Evolutionary conservation across 2,888 invertebrate genomes (phyloP).

Genomic region (Podabrus alpinus): DNA sequence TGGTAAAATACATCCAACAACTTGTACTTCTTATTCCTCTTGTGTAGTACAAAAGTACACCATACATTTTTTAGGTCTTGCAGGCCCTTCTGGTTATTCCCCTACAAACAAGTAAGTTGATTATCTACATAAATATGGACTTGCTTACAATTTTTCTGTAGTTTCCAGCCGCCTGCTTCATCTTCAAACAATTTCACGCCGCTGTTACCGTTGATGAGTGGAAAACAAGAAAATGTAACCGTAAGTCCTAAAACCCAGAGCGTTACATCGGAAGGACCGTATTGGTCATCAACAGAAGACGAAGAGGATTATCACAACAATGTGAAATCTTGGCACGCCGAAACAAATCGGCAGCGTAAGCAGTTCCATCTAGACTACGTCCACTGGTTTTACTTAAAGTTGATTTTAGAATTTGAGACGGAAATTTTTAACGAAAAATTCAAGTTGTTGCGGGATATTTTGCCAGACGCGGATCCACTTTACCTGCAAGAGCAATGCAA

Average conservation of each 20-base stretch:
- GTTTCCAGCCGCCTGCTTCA: not conserved
- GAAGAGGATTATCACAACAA: not conserved
- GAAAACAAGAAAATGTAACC: not conserved
- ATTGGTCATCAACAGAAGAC: not conserved
- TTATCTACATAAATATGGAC: not conserved
- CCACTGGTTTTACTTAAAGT: not conserved
- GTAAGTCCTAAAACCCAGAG: not conserved
- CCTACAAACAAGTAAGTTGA: slow-evolving; percentile 1
- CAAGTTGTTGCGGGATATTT: not conserved
- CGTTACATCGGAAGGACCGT: not conserved
- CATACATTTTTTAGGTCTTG: not conserved
- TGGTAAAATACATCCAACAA: too few relatives aligned
- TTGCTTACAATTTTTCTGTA: not conserved
- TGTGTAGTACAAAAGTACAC: too few relatives aligned
- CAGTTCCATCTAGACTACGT: not conserved
- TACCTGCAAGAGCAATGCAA: not conserved
- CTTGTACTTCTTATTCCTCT: too few relatives aligned
- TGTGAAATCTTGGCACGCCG: not conserved
- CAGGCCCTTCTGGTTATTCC: not conserved
- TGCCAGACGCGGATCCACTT: not conserved
- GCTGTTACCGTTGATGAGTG: not conserved
- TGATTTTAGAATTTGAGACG: not conserved
- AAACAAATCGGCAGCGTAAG: not conserved
- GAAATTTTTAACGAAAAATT: not conserved
- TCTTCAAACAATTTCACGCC: not conserved